These are phyloP conservation scores for Macropis europaea DNA, from an alignment of 2,888 invertebrate genomes.

Conservation along the genomic window DNA sequence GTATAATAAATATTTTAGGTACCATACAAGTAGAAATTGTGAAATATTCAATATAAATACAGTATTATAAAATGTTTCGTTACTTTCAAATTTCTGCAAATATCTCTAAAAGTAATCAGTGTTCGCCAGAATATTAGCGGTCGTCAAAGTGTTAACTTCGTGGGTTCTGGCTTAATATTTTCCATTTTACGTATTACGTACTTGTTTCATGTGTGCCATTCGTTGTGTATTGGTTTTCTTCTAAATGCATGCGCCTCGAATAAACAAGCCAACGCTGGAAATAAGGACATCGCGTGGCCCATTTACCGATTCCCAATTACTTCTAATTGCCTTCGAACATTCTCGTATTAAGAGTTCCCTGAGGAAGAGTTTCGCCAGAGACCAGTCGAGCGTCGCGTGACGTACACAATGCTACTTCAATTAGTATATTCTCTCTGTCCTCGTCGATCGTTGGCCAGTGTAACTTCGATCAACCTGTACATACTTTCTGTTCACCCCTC, in stretches of 20 bases:
- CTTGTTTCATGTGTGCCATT: slow-evolving; percentile 7
- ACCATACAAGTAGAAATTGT: too few species aligned
- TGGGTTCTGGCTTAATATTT: too few species aligned
- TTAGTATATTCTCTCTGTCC: slow-evolving; percentile 42
- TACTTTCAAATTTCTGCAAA: too few species aligned
- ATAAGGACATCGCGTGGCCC: slow-evolving; percentile 48
- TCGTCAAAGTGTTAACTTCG: too few species aligned
- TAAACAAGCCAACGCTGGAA: slow-evolving; percentile 30
- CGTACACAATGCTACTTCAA: slow-evolving; percentile 53
- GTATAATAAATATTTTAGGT: too few species aligned
- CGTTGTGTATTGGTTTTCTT: slow-evolving; percentile 25
- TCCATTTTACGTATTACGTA: too few species aligned
- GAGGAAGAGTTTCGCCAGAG: slow-evolving; percentile 35
- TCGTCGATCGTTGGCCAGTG: neutral
- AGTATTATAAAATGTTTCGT: too few species aligned
- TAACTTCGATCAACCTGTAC: slow-evolving; percentile 20
- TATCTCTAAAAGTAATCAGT: too few species aligned
- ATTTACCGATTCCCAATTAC: slow-evolving; percentile 55
- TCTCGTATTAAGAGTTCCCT: slow-evolving; percentile 52
- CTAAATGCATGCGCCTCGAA: neutral
- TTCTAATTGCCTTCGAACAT: slow-evolving; percentile 59
- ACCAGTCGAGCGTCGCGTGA: slow-evolving; percentile 40
- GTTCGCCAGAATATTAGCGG: too few species aligned
- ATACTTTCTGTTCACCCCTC: slow-evolving; percentile 14
- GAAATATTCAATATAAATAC: too few species aligned